These are phyloP conservation scores for Plutella xylostella DNA, from an alignment of 2,888 invertebrate species.

Conservation along the genomic window DNA sequence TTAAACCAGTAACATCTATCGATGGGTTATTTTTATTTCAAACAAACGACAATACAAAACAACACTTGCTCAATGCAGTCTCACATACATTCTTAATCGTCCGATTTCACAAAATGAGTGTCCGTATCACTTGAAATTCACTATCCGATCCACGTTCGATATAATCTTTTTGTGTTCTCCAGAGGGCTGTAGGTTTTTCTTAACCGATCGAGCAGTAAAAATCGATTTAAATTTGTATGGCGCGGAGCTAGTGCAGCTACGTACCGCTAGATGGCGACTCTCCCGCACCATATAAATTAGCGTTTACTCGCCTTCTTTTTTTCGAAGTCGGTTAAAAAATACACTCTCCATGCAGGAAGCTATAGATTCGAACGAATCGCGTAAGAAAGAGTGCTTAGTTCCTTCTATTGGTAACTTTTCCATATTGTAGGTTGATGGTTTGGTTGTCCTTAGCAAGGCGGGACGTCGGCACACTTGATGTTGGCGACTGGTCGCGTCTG, in stretches of 20 bases:
- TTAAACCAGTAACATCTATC: conserved; percentile 46
- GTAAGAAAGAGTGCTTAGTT: neutral
- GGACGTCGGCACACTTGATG: conserved; percentile 72
- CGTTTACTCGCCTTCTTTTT: no score
- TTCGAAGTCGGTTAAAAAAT: no score
- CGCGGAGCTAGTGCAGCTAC: no score
- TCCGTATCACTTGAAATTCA: conserved; percentile 16
- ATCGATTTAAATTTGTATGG: no score
- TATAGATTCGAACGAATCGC: neutral
- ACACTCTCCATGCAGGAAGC: neutral
- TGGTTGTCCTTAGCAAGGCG: conserved; percentile 39
- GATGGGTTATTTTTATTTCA: conserved; percentile 49
- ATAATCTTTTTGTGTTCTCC: no score
- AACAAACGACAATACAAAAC: conserved; percentile 36
- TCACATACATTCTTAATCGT: no score
- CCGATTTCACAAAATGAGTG: conserved; percentile 18
- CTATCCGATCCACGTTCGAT: neutral
- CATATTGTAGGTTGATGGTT: neutral
- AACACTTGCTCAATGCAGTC: conserved; percentile 30
- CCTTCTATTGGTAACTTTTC: conserved; percentile 7
- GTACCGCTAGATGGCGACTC: no score
- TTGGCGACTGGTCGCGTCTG: conserved; percentile 74
- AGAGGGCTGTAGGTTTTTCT: no score
- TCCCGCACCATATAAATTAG: no score
- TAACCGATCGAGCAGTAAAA: no score